These are phyloP conservation scores for Cossypha heuglini DNA, from an alignment of 2,797 vertebrate genomes.

Conservation along the genomic window DNA sequence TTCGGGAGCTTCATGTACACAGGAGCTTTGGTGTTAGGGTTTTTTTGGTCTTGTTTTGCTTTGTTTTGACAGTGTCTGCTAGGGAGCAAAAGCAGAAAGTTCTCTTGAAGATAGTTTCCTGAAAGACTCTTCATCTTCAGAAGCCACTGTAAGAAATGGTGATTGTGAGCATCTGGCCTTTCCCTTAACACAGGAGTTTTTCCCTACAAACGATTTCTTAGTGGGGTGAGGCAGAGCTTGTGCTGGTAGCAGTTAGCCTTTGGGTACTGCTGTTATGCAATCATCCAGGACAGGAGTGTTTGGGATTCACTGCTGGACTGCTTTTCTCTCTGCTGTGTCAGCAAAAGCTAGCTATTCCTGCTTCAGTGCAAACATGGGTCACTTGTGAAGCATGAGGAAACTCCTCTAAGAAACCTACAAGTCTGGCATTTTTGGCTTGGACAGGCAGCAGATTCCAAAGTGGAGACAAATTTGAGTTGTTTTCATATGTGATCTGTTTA, in stretches of 20 bases:
- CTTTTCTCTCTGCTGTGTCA: not conserved
- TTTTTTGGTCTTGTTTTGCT: not conserved
- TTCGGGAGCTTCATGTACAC: rapidly evolving
- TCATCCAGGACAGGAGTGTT: not conserved
- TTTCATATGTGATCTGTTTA: not conserved
- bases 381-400: not conserved
- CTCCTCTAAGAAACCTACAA: not conserved
- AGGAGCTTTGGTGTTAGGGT: not conserved
- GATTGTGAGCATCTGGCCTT: not conserved
- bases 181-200: not conserved
- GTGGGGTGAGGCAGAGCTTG: not conserved
- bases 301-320: rapidly evolving
- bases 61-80: not conserved
- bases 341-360: not conserved
- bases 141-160: not conserved
- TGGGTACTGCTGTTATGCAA: not conserved
- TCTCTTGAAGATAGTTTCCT: not conserved
- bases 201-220: not conserved
- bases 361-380: not conserved
- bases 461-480: not conserved
- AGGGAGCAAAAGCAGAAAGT: not conserved
- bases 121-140: not conserved
- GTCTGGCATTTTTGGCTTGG: not conserved
- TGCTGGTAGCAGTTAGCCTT: not conserved
- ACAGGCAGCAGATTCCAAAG: not conserved